phyloP scores from a whole-genome alignment of 2,888 invertebrate genomes.

The Pediacus dermestoides region DNA sequence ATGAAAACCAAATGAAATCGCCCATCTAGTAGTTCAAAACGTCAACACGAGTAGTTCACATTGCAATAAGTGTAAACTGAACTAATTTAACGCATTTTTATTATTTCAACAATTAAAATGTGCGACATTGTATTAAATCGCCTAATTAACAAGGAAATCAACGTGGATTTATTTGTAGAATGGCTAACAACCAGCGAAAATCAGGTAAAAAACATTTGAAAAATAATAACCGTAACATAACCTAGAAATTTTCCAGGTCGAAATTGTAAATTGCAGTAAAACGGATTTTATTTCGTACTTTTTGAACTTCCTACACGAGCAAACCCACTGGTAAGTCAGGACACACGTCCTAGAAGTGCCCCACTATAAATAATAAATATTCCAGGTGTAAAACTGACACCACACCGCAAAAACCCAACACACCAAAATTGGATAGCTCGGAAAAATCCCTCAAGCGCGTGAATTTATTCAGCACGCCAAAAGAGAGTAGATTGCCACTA shows the following conservation, averaged over 20 bases:
- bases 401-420: constrained; percentile 17
- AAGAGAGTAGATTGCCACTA: constrained; percentile 10
- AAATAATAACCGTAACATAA: not conserved
- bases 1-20: no score
- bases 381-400: constrained; percentile 3
- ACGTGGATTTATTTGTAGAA: no score
- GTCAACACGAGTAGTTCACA: no score
- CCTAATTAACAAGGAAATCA: no score
- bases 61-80: no score
- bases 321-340: constrained; percentile 38
- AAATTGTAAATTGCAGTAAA: no score
- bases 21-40: no score
- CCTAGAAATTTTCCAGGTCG: no score
- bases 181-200: no score
- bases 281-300: constrained; percentile 44
- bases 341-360: not conserved
- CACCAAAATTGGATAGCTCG: constrained; percentile 9
- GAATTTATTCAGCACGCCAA: constrained; percentile 19
- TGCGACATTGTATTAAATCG: no score
- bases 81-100: no score
- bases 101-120: no score
- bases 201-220: not conserved
- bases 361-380: constrained; percentile 2
- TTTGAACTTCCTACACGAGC: constrained; percentile 45
- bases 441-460: constrained; percentile 21